Percentiles rank a stretch among this genome's conserved stretches.
phyloP scores from a whole-genome alignment of 2,888 invertebrate genomes.

The Halocaridina rubra region DNA sequence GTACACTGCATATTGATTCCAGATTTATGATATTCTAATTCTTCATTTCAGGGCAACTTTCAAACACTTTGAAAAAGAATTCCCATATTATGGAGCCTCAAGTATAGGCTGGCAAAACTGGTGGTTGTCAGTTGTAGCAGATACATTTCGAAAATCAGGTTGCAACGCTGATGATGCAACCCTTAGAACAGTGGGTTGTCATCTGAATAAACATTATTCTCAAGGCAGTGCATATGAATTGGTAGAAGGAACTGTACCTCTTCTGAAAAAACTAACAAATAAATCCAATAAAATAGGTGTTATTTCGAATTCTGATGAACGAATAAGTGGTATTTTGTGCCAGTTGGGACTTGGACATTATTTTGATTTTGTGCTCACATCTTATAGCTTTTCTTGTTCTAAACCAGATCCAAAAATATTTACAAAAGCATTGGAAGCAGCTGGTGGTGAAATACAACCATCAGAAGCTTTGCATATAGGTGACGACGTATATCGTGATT shows the following conservation, averaged over 20 bases:
- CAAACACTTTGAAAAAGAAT: constrained; percentile 74
- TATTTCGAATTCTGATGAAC: constrained; percentile 90
- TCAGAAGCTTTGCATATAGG: constrained; percentile 85
- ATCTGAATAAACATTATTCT: constrained; percentile 74
- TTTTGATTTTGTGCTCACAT: constrained; percentile 84
- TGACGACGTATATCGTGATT: constrained; percentile 81
- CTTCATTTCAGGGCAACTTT: constrained; percentile 74
- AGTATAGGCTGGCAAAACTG: constrained; percentile 82
- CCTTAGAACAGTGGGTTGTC: constrained; percentile 66
- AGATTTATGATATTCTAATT: no score
- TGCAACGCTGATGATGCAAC: constrained; percentile 59
- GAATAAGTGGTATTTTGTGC: constrained; percentile 77
- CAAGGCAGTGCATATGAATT: constrained; percentile 81
- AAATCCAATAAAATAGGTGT: constrained; percentile 74
- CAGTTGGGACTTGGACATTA: constrained; percentile 77
- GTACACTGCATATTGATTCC: no score
- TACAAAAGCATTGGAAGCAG: constrained; percentile 73
- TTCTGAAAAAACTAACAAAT: constrained; percentile 74
- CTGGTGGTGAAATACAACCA: constrained; percentile 70
- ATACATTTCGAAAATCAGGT: constrained; percentile 74
- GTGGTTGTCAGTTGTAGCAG: constrained; percentile 81
- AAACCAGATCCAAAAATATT: constrained; percentile 85
- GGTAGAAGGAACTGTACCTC: constrained; percentile 75
- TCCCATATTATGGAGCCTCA: constrained; percentile 84
- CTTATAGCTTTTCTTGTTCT: constrained; percentile 78